phyloP scores from a whole-genome alignment of 2,797 vertebrate genomes.

The Siniperca obscura region DNA sequence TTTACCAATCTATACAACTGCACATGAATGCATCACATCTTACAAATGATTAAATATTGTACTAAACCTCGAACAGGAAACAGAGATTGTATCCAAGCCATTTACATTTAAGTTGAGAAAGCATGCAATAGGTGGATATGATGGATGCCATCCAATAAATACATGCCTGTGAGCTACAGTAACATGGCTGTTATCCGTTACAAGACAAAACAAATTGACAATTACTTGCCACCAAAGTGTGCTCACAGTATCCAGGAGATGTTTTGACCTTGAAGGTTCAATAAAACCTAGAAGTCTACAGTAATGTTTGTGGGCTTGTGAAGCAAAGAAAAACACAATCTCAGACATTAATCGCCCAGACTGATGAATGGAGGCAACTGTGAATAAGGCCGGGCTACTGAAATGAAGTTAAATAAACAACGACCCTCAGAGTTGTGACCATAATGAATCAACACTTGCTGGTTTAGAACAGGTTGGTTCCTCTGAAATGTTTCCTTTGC shows the following conservation, averaged over 20 bases:
- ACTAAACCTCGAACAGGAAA: not conserved
- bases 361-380: slow-evolving; percentile 21
- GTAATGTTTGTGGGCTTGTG: not conserved
- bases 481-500: slow-evolving; percentile 39
- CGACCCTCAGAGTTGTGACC: not conserved
- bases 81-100: not conserved
- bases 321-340: slow-evolving; percentile 30
- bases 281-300: not conserved
- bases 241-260: not conserved
- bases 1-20: slow-evolving; percentile 5
- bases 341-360: not conserved
- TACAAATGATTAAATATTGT: not conserved
- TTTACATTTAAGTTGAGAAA: not conserved
- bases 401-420: slow-evolving; percentile 36
- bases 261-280: not conserved
- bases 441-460: slow-evolving; percentile 47
- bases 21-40: not conserved
- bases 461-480: slow-evolving; percentile 24
- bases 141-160: slow-evolving; percentile 1
- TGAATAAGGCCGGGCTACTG: slow-evolving; percentile 15
- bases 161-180: slow-evolving; percentile 5
- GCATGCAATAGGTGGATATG: not conserved
- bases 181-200: slow-evolving; percentile 1
- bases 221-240: slow-evolving; percentile 4
- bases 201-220: slow-evolving; percentile 10